phyloP scores from a whole-genome alignment of 2,113 vertebrate species.

The Crotalus horridus region DNA sequence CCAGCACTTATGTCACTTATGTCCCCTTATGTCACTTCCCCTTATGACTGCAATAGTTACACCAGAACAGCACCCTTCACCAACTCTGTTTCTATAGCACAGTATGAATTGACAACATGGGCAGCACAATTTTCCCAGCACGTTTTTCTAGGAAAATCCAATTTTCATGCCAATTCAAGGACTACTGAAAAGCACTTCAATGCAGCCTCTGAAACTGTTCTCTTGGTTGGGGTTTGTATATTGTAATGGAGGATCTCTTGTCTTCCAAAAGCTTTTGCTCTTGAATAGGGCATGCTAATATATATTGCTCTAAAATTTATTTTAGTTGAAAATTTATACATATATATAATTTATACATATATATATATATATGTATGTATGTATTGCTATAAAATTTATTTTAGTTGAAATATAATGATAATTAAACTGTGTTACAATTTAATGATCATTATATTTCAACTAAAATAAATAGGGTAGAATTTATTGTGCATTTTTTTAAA shows the following conservation, averaged over 20 bases:
- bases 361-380: no score
- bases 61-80: neutral
- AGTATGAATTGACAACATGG: neutral
- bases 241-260: neutral
- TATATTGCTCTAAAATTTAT: neutral
- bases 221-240: neutral
- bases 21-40: neutral
- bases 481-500: neutral
- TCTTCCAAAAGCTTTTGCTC: neutral
- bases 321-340: neutral
- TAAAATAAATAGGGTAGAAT: neutral
- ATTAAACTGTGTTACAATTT: neutral
- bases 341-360: no score
- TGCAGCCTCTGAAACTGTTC: neutral
- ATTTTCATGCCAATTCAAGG: neutral
- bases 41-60: neutral
- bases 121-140: neutral
- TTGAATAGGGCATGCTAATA: neutral
- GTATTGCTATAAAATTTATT: no score
- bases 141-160: neutral
- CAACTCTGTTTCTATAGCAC: neutral
- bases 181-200: neutral
- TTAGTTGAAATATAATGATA: no score
- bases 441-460: neutral
- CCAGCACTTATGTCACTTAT: neutral